Base-by-base conservation (phyloP, 2,888 invertebrate species). In the Incurvaria masculella region DNA sequence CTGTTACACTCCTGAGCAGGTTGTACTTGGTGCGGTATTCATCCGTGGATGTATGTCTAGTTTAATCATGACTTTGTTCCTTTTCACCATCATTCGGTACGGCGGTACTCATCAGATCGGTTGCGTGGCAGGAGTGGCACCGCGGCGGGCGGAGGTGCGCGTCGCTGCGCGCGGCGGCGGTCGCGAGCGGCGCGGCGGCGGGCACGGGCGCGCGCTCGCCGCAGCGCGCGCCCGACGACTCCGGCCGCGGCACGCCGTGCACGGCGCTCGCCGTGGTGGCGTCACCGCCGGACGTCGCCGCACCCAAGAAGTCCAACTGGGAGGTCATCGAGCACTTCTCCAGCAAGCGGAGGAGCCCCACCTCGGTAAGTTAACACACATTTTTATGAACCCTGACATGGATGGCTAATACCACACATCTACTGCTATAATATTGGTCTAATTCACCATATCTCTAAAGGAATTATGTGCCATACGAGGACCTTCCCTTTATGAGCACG, bases 271-370 rank as follows among this genome's bases (percentile, higher is more conserved):
- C 63, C 20, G 65, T 59, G 46, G 70, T 57, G 61, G 81, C 50
- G 66, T 80, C 47, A 65, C 84, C 83, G 18, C 82, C 85, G 42
- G 83, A 84, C 0, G 70, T 65, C 41, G 66, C 71, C 0, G 83
- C 83, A 2, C 81, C 85, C 2, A 84, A 85, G 67, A 91, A 91
- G 66, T 91, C 91, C 60, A 92, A 93, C 73, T 93, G 92, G 92
- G 91, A 92, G 67, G 92, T 93, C 57, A 92, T 93, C 60, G 91
- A 93, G 68, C 92, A 93, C 71, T 92, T 89, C 72, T 86, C 85
- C 50, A 81, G 83, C 21, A 81, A 81, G 53, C 81, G 81, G 57
- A 81, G 78, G 52, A 80, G 84, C 62, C 81, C 74, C 2, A 70
- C 72, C 27, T 56, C 70, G 42, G 78, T 78, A 56, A 68, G 74